phyloP scores from a whole-genome alignment of 2,113 vertebrate genomes.

The Petaurus breviceps region DNA sequence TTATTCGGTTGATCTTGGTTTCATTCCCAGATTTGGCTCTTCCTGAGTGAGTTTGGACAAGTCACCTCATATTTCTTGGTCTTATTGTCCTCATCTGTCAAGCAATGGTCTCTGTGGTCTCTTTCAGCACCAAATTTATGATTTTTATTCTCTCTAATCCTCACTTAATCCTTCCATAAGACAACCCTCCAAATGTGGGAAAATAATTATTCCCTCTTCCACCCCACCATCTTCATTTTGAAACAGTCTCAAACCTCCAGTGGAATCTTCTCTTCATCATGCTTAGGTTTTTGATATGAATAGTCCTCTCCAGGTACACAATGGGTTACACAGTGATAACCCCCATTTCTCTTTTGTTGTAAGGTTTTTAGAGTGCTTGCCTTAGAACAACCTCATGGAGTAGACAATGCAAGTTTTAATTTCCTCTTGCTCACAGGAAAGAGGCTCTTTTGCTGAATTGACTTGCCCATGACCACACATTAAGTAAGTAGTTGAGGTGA shows the following conservation, averaged over 20 bases:
- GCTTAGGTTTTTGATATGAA: background rate
- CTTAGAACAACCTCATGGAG: background rate
- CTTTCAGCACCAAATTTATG: background rate
- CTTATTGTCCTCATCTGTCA: background rate
- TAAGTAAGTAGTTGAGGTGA: background rate
- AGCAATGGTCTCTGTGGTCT: background rate
- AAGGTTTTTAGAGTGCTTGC: background rate
- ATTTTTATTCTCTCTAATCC: background rate
- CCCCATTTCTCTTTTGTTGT: background rate
- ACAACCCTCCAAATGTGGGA: background rate
- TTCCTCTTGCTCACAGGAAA: background rate
- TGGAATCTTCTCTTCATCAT: background rate
- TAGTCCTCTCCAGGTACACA: background rate
- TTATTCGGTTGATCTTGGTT: background rate
- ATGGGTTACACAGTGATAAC: background rate
- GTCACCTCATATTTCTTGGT: background rate
- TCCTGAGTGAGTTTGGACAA: background rate
- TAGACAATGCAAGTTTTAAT: background rate
- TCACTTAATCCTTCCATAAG: background rate
- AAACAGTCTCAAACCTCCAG: background rate
- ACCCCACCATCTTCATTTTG: background rate
- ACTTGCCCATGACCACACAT: background rate
- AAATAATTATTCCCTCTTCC: background rate
- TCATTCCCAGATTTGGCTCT: background rate
- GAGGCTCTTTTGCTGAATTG: background rate